Conservation (phyloP, 1,140 invertebrate genomes). For the Lepidurus arcticus region DNA sequence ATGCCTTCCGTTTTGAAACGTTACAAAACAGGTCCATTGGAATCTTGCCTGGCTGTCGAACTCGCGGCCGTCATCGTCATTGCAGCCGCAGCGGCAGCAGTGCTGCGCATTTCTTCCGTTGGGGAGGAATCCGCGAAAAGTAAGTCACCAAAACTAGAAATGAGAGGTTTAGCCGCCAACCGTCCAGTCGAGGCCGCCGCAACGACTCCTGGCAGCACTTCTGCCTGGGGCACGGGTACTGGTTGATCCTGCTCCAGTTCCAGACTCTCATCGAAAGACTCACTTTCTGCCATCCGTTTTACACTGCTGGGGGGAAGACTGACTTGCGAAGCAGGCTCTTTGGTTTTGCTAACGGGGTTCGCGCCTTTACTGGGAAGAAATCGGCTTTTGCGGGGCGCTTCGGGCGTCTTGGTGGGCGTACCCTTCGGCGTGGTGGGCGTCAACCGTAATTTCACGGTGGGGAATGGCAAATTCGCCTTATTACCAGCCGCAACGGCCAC, state of each 20-base stretch:
- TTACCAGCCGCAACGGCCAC: constrained; percentile 32
- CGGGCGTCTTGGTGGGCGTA: constrained; percentile 34
- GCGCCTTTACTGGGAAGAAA: constrained; percentile 8
- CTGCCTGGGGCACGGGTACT: neutral
- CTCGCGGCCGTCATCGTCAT: neutral
- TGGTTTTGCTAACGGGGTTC: constrained; percentile 20
- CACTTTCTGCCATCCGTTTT: constrained; percentile 17
- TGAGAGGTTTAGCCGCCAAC: constrained; percentile 29
- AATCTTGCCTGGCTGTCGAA: neutral
- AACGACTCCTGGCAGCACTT: neutral
- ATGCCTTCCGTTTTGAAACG: neutral
- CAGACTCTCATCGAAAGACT: neutral
- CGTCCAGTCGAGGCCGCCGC: constrained; percentile 23
- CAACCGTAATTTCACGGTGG: constrained; percentile 36
- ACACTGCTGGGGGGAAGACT: neutral
- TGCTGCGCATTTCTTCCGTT: constrained; percentile 50
- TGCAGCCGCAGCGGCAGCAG: constrained; percentile 40
- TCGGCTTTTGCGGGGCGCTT: neutral
- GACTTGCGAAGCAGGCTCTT: neutral
- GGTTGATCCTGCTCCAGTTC: neutral
- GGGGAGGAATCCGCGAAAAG: constrained; percentile 50
- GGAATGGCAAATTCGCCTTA: constrained; percentile 34
- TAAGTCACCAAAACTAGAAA: constrained; percentile 38
- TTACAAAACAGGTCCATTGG: neutral
- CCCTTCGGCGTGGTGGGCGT: constrained; percentile 37